Evolutionary conservation across 1,140 invertebrate genomes (phyloP).

Genomic region (Rhizoglyphus robini): DNA sequence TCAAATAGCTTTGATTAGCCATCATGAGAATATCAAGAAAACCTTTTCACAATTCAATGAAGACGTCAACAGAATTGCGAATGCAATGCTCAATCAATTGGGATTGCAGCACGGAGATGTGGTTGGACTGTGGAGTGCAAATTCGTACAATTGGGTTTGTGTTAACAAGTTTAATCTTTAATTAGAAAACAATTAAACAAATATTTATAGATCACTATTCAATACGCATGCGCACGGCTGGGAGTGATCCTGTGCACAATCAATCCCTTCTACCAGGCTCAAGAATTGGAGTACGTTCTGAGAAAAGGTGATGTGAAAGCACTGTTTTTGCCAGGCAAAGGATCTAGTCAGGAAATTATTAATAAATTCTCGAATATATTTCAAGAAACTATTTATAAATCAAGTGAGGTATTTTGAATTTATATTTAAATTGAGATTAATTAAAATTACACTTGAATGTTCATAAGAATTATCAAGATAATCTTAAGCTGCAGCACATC

Average conservation of each 20-base stretch:
- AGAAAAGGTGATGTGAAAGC: constrained; percentile 17
- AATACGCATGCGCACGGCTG: constrained; percentile 22
- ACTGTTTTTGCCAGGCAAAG: constrained; percentile 32
- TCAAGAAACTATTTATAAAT: neutral
- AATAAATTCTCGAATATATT: neutral
- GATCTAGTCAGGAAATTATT: neutral
- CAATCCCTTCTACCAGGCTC: constrained; percentile 22
- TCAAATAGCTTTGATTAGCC: constrained; percentile 12
- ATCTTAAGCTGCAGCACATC: neutral
- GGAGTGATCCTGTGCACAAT: constrained; percentile 21
- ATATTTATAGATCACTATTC: constrained; percentile 8
- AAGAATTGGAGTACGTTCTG: constrained; percentile 20
- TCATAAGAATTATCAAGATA: too few species aligned
- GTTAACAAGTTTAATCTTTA: neutral
- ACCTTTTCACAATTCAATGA: constrained; percentile 20
- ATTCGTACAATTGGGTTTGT: constrained; percentile 19
- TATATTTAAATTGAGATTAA: neutral
- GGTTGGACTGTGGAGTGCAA: constrained; percentile 22
- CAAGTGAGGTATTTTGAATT: neutral
- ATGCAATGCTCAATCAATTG: constrained; percentile 11
- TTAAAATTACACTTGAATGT: too few species aligned
- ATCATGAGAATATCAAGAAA: constrained; percentile 21
- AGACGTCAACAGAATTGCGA: constrained; percentile 19
- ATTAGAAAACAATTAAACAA: neutral
- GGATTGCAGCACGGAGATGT: constrained; percentile 18